Evolutionary conservation across 2,888 invertebrate genomes (phyloP).

Genomic region (Sinohyriopsis cumingii): DNA sequence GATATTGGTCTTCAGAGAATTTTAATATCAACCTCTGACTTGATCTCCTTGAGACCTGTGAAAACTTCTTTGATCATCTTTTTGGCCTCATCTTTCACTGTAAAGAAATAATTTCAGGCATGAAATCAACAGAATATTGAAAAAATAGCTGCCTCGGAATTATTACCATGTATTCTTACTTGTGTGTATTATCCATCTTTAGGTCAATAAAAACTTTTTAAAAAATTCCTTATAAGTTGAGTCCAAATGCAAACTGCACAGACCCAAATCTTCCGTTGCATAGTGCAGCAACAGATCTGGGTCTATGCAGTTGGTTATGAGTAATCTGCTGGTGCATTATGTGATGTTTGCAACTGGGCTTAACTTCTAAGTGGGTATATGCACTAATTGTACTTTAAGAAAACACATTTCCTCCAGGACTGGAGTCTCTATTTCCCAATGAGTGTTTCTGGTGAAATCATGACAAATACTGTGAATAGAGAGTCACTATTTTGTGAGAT

Average conservation of each 20-base stretch:
- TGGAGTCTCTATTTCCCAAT: too few relatives aligned
- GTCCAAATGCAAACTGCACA: not conserved
- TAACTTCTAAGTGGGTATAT: too few relatives aligned
- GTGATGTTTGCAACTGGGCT: too few relatives aligned
- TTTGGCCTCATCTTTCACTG: constrained; percentile 61
- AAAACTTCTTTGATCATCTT: constrained; percentile 40
- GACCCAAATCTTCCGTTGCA: not conserved
- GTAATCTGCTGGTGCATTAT: too few relatives aligned
- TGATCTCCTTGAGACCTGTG: constrained; percentile 18
- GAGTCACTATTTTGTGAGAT: too few relatives aligned
- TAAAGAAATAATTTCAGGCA: constrained; percentile 14
- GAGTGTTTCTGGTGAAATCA: too few relatives aligned
- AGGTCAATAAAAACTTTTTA: not conserved
- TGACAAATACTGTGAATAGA: too few relatives aligned
- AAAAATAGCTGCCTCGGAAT: not conserved
- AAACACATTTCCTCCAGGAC: too few relatives aligned
- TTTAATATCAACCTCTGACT: constrained; percentile 16
- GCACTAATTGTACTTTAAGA: too few relatives aligned
- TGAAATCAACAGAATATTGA: not conserved
- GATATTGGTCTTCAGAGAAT: not conserved
- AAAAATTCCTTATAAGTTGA: not conserved
- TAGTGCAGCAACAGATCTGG: not conserved
- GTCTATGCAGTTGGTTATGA: too few relatives aligned
- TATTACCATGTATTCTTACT: not conserved
- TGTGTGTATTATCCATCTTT: too few relatives aligned